Conservation (phyloP, 1,140 invertebrate genomes). For the Radopholus similis region DNA sequence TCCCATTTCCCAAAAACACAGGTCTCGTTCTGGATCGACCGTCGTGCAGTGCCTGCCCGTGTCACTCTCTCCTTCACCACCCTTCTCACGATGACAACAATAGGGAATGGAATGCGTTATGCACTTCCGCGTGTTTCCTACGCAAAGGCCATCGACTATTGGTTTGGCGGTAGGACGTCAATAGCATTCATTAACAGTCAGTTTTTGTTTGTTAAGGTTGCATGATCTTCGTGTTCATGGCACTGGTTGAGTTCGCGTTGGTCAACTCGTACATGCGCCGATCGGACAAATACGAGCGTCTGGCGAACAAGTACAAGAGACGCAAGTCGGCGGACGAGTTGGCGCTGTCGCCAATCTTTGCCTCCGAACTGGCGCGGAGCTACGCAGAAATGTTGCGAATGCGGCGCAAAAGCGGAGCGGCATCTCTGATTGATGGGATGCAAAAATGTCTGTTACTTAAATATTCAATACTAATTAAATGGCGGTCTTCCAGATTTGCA, state of each 20-base stretch:
- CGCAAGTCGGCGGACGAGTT: background rate
- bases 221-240: slow-evolving; percentile 50
- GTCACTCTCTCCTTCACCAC: slow-evolving; percentile 58
- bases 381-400: slow-evolving; percentile 12
- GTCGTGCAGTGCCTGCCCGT: slow-evolving; percentile 53
- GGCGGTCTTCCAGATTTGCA: background rate
- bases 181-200: slow-evolving; percentile 7
- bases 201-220: slow-evolving; percentile 4
- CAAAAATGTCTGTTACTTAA: background rate
- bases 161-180: slow-evolving; percentile 38
- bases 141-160: slow-evolving; percentile 40
- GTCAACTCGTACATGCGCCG: slow-evolving; percentile 56
- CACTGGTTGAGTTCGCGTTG: slow-evolving; percentile 52
- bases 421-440: slow-evolving; percentile 9
- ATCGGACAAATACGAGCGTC: slow-evolving; percentile 52
- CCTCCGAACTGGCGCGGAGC: background rate
- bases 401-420: slow-evolving; percentile 11
- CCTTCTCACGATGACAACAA: slow-evolving; percentile 50
- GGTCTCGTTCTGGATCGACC: slow-evolving; percentile 60
- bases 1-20: slow-evolving; percentile 1
- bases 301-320: slow-evolving; percentile 23
- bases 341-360: background rate
- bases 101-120: slow-evolving; percentile 45
- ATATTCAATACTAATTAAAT: background rate
- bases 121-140: slow-evolving; percentile 42